phyloP scores from a whole-genome alignment of 2,888 invertebrate species.

The Anaspis maculata region DNA sequence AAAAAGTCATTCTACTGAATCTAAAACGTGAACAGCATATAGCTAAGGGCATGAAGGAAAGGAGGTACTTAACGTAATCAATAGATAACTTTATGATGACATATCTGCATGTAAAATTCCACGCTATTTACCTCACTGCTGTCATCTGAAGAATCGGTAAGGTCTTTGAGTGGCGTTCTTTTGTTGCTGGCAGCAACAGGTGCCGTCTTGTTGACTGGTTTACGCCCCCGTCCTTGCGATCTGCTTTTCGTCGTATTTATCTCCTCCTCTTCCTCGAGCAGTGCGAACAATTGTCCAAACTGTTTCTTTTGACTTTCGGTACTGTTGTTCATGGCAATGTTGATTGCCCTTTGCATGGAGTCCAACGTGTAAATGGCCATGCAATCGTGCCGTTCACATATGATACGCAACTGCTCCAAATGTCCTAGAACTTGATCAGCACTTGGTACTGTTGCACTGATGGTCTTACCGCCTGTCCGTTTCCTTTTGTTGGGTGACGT shows the following conservation, averaged over 20 bases:
- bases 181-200: constrained; percentile 22
- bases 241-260: constrained; percentile 49
- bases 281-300: constrained; percentile 81
- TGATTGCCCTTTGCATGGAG: constrained; percentile 84
- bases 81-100: too few species aligned
- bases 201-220: constrained; percentile 40
- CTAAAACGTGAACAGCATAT: too few species aligned
- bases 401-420: constrained; percentile 79
- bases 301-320: constrained; percentile 84
- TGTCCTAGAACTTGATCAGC: constrained; percentile 86
- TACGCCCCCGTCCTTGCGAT: constrained; percentile 50
- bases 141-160: constrained; percentile 63
- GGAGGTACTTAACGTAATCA: too few species aligned
- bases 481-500: constrained; percentile 89
- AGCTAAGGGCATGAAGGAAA: too few species aligned
- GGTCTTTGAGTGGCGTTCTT: constrained; percentile 42
- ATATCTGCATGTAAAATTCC: too few species aligned
- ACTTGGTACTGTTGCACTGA: constrained; percentile 61
- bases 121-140: constrained; percentile 66
- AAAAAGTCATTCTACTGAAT: too few species aligned
- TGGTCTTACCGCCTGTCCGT: constrained; percentile 53
- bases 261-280: constrained; percentile 83
- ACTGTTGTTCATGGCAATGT: constrained; percentile 79
- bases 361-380: constrained; percentile 80
- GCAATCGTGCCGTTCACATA: constrained; percentile 59